Evolutionary conservation across 2,797 vertebrate genomes (phyloP).

Genomic region (Menidia menidia): DNA sequence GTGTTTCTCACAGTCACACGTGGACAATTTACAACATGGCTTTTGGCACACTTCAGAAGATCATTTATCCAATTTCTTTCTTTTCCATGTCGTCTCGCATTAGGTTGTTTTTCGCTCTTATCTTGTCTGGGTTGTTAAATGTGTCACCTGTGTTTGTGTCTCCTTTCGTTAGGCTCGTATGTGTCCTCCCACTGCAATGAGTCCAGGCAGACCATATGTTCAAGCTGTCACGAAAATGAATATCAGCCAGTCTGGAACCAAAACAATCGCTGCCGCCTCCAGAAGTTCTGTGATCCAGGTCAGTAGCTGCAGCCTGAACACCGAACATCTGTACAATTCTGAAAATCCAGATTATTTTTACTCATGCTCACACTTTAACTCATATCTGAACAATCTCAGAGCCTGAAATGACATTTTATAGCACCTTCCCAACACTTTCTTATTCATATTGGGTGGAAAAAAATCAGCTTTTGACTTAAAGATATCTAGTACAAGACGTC

Average conservation of each 20-base stretch:
- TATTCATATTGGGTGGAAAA: not conserved
- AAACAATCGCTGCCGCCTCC: slow-evolving; percentile 82
- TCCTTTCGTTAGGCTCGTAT: slow-evolving; percentile 80
- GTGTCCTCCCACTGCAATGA: slow-evolving; percentile 83
- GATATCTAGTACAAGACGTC: too few species aligned
- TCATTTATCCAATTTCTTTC: slow-evolving; percentile 8
- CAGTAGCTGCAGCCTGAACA: slow-evolving; percentile 53
- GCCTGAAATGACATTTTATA: not conserved
- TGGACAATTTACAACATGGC: slow-evolving; percentile 4
- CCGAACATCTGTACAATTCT: too few species aligned
- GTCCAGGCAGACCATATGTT: slow-evolving; percentile 80
- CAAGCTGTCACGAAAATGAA: slow-evolving; percentile 82
- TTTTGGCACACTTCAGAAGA: not conserved
- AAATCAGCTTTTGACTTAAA: not conserved
- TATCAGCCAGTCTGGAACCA: slow-evolving; percentile 90
- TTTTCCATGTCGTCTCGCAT: slow-evolving; percentile 18
- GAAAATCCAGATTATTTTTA: too few species aligned
- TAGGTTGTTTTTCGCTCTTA: slow-evolving; percentile 17
- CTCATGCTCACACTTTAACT: too few species aligned
- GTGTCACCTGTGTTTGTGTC: slow-evolving; percentile 20
- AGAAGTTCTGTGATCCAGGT: slow-evolving; percentile 92
- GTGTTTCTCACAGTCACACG: slow-evolving; percentile 25
- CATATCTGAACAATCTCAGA: not conserved
- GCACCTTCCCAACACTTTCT: too few species aligned
- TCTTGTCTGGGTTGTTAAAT: slow-evolving; percentile 13